A percentile compares a stretch with the other conserved stretches of the same genome.
These are phyloP conservation scores for Paramormyrops kingsleyae DNA, from an alignment of 2,113 vertebrate genomes.

Conservation along the genomic window DNA sequence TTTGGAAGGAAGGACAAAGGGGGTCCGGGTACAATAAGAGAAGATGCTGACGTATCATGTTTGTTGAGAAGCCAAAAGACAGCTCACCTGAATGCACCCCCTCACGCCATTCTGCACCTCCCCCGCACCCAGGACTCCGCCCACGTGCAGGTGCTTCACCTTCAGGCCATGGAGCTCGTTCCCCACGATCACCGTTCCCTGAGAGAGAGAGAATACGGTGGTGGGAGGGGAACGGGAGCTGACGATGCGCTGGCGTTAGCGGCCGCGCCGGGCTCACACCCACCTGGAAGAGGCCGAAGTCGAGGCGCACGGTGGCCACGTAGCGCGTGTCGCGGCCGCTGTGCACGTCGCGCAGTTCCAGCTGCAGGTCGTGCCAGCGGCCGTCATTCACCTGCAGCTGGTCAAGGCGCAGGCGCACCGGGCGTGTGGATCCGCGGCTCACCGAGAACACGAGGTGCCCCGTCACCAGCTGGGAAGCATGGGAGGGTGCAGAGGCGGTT, in stretches of 20 bases:
- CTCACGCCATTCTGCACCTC: conserved; percentile 81
- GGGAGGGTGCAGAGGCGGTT: neutral
- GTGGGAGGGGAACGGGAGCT: neutral
- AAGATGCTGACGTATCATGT: neutral
- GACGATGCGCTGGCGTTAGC: too few species aligned
- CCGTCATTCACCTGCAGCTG: conserved; percentile 85
- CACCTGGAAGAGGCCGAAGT: conserved; percentile 92
- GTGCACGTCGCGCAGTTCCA: conserved; percentile 81
- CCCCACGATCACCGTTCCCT: conserved; percentile 87
- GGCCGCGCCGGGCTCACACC: neutral
- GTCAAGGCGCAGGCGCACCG: conserved; percentile 78
- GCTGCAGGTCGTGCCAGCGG: conserved; percentile 87
- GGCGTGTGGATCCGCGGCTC: conserved; percentile 65
- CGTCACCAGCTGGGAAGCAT: conserved; percentile 67
- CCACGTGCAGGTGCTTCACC: conserved; percentile 90
- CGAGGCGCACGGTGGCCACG: conserved; percentile 79
- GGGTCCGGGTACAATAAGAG: neutral
- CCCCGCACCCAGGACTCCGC: conserved; percentile 77
- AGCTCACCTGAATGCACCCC: conserved; percentile 90
- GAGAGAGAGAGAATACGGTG: conserved; percentile 24
- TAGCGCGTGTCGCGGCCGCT: conserved; percentile 75
- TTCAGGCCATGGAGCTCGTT: conserved; percentile 89
- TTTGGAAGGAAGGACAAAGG: neutral
- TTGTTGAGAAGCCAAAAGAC: neutral
- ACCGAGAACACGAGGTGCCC: conserved; percentile 84